A percentile compares a stretch with the other conserved stretches of the same genome.
phyloP scores from a whole-genome alignment of 2,113 vertebrate genomes.

The Maccullochella peelii region DNA sequence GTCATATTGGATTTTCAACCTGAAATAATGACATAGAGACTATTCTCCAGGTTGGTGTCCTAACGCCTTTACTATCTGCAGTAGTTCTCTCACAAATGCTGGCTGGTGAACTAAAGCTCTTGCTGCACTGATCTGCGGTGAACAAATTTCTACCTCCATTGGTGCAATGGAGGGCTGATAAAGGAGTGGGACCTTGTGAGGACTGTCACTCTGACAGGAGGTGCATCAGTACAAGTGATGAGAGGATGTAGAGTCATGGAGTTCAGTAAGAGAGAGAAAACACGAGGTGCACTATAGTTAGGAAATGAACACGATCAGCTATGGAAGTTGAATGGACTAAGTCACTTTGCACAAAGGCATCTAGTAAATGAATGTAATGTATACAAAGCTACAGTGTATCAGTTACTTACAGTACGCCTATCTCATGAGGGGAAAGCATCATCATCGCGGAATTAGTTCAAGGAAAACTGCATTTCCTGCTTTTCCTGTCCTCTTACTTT shows the following conservation, averaged over 20 bases:
- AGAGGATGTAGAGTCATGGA: neutral
- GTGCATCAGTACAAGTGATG: slow-evolving; percentile 15
- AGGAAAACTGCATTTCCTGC: neutral
- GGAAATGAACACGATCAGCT: neutral
- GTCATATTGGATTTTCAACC: neutral
- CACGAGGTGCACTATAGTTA: neutral
- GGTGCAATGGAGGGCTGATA: neutral
- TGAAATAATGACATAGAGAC: neutral
- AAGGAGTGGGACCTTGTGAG: slow-evolving; percentile 23
- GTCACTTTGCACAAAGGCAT: neutral
- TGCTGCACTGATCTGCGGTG: slow-evolving; percentile 31
- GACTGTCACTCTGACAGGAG: slow-evolving; percentile 47
- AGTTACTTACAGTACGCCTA: neutral
- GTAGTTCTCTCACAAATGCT: neutral
- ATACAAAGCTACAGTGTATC: neutral
- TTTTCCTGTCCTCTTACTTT: neutral
- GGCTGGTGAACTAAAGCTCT: slow-evolving; percentile 35
- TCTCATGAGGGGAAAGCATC: neutral
- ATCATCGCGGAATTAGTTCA: neutral
- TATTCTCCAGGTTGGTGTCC: neutral
- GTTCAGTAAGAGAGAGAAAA: neutral
- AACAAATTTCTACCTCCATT: slow-evolving; percentile 54
- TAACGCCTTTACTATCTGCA: neutral
- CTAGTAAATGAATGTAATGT: neutral
- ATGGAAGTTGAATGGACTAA: neutral